Conservation (phyloP, 64 coral and sea anemone species). For the Montipora foliosa region DNA sequence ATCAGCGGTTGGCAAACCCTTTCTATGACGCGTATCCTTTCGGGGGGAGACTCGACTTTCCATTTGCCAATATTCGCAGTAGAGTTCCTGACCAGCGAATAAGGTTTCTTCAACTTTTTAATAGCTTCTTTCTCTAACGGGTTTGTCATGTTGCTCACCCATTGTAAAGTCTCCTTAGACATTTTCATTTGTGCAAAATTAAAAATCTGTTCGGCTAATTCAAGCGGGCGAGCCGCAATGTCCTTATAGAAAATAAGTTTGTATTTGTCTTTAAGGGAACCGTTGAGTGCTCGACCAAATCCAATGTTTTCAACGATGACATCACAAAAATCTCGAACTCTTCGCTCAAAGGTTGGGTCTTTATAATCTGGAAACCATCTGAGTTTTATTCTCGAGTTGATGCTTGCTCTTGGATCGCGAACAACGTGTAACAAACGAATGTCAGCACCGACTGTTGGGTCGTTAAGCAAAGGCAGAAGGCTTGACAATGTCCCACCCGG, state of each 20-base stretch:
- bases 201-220: background rate
- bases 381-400: slow-evolving; percentile 38
- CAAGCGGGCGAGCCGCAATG: slow-evolving; percentile 5
- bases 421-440: slow-evolving; percentile 27
- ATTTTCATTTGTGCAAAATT: slow-evolving; percentile 7
- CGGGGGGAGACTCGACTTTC: background rate
- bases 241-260: slow-evolving; percentile 37
- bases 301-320: background rate
- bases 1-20: slow-evolving; percentile 4
- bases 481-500: slow-evolving; percentile 4
- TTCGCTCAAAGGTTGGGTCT: background rate
- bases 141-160: slow-evolving; percentile 33
- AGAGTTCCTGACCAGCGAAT: slow-evolving; percentile 38
- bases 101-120: background rate
- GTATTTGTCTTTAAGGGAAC: slow-evolving; percentile 13
- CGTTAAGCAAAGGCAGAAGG: background rate
- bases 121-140: background rate
- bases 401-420: slow-evolving; percentile 35
- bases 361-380: slow-evolving; percentile 27
- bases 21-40: background rate
- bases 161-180: background rate
- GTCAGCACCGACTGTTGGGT: background rate
- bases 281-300: slow-evolving; percentile 16
- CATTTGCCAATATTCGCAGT: slow-evolving; percentile 32
- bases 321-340: slow-evolving; percentile 11